Base-by-base conservation (phyloP, 2,888 invertebrate genomes). In the Epicampocera succincta region DNA sequence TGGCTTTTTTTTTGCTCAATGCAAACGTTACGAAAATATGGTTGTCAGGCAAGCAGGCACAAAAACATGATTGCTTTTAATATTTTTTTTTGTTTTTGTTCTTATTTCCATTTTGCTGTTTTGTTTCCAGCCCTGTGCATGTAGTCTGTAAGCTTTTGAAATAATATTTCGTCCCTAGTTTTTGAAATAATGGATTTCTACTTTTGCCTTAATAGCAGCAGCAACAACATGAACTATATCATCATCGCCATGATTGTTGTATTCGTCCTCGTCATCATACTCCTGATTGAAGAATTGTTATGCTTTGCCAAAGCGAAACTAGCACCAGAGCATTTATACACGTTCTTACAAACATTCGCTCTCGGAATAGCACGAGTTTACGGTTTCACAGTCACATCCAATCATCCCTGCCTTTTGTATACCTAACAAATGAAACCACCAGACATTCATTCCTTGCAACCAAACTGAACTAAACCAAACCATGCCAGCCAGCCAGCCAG, bases 381-480 rank as follows among this genome's bases (percentile, higher is more conserved):
- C 48, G 61, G 33, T 77, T 71, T 77, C 48, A 77, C 69, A 77
- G 77, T 77, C 77, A 77, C 77, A 77, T 79, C 72, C 66, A 79
- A 79, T 79, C 78, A 79, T 79, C 78, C 78, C 78, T 66, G 66
- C 63, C 48, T 65, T 33, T 78, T 78, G 72, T 78, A 50, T 72
- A 72, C 46, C 65, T 75, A 75, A 65, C 80, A 75, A 74, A 75
- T 80, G 61, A 80, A 68, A 61, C 66, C 79, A 80, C 54, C 68
- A 76, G 61, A 69, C 68, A 63, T 33, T 68, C 73, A 54, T 68
- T 69, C 72, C 81, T 19, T 66, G 60, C 2, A 61, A 40, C 25
- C 48, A 40, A 65, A 74, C 65, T n/a, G 40, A 74, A 66, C 65
- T 65, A 17, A 74, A 74, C 74, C 56, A 58, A 69, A 73, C 65